Evolutionary conservation across 1,140 invertebrate species (phyloP).

Genomic region (Bicyclus anynana): DNA sequence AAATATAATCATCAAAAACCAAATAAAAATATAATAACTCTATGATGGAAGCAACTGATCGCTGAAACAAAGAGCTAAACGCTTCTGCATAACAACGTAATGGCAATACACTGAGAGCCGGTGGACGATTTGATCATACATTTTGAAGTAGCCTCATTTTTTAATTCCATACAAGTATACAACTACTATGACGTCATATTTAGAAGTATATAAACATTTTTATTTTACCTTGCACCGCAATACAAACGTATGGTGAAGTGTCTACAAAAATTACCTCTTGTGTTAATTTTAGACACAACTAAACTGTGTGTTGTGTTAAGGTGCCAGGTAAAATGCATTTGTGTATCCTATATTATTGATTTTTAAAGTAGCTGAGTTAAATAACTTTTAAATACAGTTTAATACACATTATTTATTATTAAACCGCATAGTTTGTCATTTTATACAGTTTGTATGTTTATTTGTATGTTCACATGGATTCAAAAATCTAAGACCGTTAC

Average conservation of each 20-base stretch:
- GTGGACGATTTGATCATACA: neutral
- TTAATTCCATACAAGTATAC: neutral
- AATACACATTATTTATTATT: too few species aligned
- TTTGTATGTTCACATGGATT: neutral
- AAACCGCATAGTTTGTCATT: neutral
- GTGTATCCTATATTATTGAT: too few species aligned
- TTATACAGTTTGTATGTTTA: neutral
- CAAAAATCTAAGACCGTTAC: neutral
- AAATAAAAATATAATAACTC: slow-evolving; percentile 64
- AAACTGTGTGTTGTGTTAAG: too few species aligned
- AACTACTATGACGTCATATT: too few species aligned
- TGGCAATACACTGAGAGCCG: slow-evolving; percentile 3
- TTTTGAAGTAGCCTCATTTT: neutral
- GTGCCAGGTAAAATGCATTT: too few species aligned
- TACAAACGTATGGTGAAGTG: too few species aligned
- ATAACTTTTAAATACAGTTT: too few species aligned
- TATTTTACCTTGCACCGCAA: too few species aligned
- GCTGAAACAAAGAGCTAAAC: slow-evolving; percentile 48
- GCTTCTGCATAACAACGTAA: slow-evolving; percentile 55
- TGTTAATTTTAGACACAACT: too few species aligned
- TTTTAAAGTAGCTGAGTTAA: too few species aligned
- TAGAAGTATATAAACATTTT: too few species aligned
- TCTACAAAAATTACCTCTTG: too few species aligned
- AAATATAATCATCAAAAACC: slow-evolving; percentile 52
- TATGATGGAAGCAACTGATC: slow-evolving; percentile 69